These are phyloP conservation scores for Carlito syrichta DNA, from an alignment of 2,113 vertebrate genomes.

Conservation along the genomic window DNA sequence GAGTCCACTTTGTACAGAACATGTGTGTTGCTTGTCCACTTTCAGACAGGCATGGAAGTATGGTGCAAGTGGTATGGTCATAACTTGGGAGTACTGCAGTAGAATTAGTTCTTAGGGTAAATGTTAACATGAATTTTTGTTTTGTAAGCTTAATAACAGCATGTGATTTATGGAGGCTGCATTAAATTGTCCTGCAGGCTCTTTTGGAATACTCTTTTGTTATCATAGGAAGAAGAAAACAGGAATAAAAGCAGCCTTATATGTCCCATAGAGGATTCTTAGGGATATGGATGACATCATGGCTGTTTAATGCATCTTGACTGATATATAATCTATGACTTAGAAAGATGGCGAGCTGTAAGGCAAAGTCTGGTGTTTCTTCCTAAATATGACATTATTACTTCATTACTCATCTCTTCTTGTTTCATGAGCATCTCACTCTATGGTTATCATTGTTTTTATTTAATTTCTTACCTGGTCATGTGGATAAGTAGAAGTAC, in stretches of 20 bases:
- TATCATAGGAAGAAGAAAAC: not conserved
- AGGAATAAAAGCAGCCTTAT: not conserved
- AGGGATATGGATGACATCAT: not conserved
- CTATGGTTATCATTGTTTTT: not conserved
- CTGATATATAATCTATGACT: not conserved
- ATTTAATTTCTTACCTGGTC: not conserved
- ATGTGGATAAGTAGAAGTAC: not conserved
- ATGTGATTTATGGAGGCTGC: not conserved
- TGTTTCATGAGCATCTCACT: not conserved
- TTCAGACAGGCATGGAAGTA: no score
- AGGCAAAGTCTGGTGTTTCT: not conserved
- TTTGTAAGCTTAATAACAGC: not conserved
- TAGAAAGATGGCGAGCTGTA: not conserved
- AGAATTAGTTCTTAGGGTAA: not conserved
- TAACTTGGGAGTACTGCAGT: not conserved
- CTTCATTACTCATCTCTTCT: not conserved
- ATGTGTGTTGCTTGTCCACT: fast-evolving
- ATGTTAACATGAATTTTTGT: not conserved
- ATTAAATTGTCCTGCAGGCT: not conserved
- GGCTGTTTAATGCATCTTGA: not conserved
- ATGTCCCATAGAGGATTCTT: not conserved
- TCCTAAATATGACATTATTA: not conserved
- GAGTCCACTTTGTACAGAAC: not conserved
- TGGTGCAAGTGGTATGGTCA: not conserved
- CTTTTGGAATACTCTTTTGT: not conserved